Evolutionary conservation across 1,140 invertebrate genomes (phyloP), one percentile per base, ranked within the genome.

Genomic region (Akabosia matsudoensis): DNA sequence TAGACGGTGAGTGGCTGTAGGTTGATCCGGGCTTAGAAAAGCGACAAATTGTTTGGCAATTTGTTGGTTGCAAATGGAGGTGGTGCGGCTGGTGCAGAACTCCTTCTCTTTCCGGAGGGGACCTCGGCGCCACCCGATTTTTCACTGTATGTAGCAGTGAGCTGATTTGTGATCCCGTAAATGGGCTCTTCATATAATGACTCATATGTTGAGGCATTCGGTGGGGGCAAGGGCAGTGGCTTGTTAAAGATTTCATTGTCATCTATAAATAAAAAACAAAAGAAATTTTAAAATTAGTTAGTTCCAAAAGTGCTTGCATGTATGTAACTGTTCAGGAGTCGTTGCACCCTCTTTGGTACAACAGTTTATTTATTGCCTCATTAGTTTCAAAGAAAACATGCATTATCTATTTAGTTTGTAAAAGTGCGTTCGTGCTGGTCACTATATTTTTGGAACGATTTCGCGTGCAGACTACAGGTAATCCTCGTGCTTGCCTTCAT

Each of bases 131-230:
- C 18, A 56, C 7, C 54, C 2, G 24, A n/a, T 67, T 31, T 28
- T 67, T 30, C 61, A 67, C 70, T 72, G 33, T 34, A 45, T 3
- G 37, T 45, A 18, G 33, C 33, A 14, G 70, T 72, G 24, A 72
- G 31, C 26, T 54, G 37, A 74, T 56, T 74, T 18, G 73, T 56
- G 16, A 56, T 74, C 28, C 73, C 73, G 22, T 74, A 74, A 56
- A 74, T 74, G 18, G 73, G 73, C 52, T 74, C 73, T 13, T 33
- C 31, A 54, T 74, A 74, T 2, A 74, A 2, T 10, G 73, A 74
- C 18, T 74, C 73, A 28, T 52, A 74, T 4, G 73, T 33, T 30
- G 73, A 56, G 37, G 73, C 73, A 56, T 54, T 37, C 16, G 73
- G 24, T 52, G 73, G 37, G 24, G 52, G 70, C 33, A 45, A 28